Conservation (phyloP, 2,888 invertebrate species). For the Shargacucullia verbasci region DNA sequence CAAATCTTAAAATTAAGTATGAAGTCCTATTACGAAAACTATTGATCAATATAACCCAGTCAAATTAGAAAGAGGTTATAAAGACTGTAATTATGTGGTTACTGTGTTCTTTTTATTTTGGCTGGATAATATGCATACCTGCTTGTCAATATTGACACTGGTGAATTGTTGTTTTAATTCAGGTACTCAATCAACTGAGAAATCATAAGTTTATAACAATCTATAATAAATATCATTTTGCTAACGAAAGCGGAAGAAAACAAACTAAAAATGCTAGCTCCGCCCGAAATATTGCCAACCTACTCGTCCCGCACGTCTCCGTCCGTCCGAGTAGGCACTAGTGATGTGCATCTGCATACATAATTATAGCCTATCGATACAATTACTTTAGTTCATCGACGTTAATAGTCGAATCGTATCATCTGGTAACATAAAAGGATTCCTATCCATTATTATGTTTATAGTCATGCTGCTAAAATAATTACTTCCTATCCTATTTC, state of each 20-base stretch:
- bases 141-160: slow-evolving; percentile 83
- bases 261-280: slow-evolving; percentile 47
- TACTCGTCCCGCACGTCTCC: slow-evolving; percentile 44
- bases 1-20: slow-evolving; percentile 59
- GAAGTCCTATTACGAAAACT: slow-evolving; percentile 64
- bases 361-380: too few relatives aligned
- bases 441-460: too few relatives aligned
- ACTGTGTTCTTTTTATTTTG: slow-evolving; percentile 53
- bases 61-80: slow-evolving; percentile 62
- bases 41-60: slow-evolving; percentile 77
- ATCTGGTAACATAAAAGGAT: too few relatives aligned
- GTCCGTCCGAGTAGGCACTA: slow-evolving; percentile 20
- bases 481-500: too few relatives aligned
- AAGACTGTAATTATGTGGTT: slow-evolving; percentile 21
- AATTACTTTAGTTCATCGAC: too few relatives aligned
- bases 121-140: slow-evolving; percentile 79
- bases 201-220: slow-evolving; percentile 40
- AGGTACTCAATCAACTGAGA: slow-evolving; percentile 41
- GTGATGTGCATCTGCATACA: slow-evolving; percentile 25
- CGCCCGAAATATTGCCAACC: slow-evolving; percentile 60
- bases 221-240: slow-evolving; percentile 63
- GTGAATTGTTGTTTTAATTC: slow-evolving; percentile 53
- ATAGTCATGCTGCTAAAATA: too few relatives aligned
- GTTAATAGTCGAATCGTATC: too few relatives aligned
- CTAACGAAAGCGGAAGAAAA: slow-evolving; percentile 49